Base-by-base conservation (phyloP, 2,797 vertebrate genomes). In the Gobio occitaniae region DNA sequence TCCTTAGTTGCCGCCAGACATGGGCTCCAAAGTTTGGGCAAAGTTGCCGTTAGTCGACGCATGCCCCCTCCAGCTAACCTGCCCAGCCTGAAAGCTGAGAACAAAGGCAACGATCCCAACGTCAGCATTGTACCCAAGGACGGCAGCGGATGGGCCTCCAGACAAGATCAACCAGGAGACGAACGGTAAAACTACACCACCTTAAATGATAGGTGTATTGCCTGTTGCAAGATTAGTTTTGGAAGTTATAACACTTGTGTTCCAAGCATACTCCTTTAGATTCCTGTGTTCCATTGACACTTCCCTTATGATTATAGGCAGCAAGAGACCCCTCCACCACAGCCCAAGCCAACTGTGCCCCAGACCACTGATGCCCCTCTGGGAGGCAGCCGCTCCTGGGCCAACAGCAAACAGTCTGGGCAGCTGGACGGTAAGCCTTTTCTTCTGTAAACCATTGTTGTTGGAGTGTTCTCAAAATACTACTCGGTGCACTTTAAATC, bases 31-130 rank as follows among this genome's bases (percentile, higher is more conserved):
- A 99, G 98, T 96, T 95, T 99, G 96, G 98, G 98, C 85, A 99
- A 99, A 95, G 98, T 99, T 94, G 98, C 98, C 80, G 94, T 92
- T 92, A 99, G 98, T 56, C 95, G 98, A 90, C 98, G 98, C 86
- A 99, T 99, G 98, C 98, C 98, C 90, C 98, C 98, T 85, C 98
- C 98, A 77, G 98, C 98, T 86, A 99, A 97, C 92, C 95, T 99
- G 89, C 98, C 98, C 88, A 99, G 98, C 93, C 92, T 99, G 87
- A 99, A 99, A 93, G 98, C 98, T 72, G 98, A 99, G 93, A 99
- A 99, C 95, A 99, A 99, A 95, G 98, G 98, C 94, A 99, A 99
- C 88, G 98, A 99, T 92, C 98, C 98, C 86, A 99, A 99, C 91
- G 97, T 99, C 91, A 99, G 97, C 92, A 98, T 99, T 25, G 97